Evolutionary conservation across 53 echinoderm and acorn worm species (phyloP).

Genomic region (Arbacia lixula): DNA sequence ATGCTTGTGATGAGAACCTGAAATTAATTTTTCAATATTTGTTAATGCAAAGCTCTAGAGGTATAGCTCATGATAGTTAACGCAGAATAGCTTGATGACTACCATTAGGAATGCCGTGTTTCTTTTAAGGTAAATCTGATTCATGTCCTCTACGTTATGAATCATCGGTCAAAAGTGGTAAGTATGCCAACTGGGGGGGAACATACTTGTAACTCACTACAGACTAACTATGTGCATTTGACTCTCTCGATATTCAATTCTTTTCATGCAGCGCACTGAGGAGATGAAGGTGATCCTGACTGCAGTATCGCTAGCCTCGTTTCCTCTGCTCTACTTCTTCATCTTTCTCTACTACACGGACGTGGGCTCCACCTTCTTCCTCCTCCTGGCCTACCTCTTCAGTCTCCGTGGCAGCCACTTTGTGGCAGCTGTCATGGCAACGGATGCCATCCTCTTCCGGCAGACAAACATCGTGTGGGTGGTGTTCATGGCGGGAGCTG

Average conservation of each 20-base stretch:
- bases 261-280: constrained; percentile 65
- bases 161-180: too few species aligned
- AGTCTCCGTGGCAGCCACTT: constrained; percentile 84
- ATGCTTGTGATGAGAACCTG: too few species aligned
- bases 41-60: too few species aligned
- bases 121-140: too few species aligned
- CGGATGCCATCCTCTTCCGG: constrained; percentile 84
- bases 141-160: too few species aligned
- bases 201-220: too few species aligned
- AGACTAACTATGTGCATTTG: too few species aligned
- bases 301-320: constrained; percentile 72
- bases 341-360: constrained; percentile 98
- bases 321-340: constrained; percentile 94
- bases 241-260: neutral
- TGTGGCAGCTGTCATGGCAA: constrained; percentile 77
- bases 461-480: constrained; percentile 99
- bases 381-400: constrained; percentile 88
- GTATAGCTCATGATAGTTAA: too few species aligned
- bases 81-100: too few species aligned
- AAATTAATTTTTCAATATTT: too few species aligned
- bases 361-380: constrained; percentile 91
- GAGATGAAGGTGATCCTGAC: constrained; percentile 69
- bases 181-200: too few species aligned
- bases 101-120: too few species aligned
- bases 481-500: constrained; percentile 83